These are phyloP conservation scores for Stegana nigrithorax DNA, from an alignment of 2,888 invertebrate genomes.

Conservation along the genomic window DNA sequence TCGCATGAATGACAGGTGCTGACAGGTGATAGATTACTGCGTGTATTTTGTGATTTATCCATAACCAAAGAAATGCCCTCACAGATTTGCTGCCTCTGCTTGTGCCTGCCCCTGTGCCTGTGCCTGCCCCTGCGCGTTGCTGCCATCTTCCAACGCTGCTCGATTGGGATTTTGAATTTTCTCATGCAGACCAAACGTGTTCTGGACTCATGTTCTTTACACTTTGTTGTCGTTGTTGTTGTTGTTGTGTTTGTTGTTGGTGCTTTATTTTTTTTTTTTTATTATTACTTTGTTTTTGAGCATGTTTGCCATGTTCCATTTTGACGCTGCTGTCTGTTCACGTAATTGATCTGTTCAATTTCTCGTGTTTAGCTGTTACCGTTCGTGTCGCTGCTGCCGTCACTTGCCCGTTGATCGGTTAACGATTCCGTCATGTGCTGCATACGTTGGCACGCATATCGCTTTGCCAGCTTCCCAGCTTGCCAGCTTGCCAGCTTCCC, in stretches of 20 bases:
- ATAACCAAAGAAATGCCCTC: slow-evolving; percentile 29
- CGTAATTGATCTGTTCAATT: slow-evolving; percentile 57
- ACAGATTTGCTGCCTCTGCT: slow-evolving; percentile 5
- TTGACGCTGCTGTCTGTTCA: too few species aligned
- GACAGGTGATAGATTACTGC: slow-evolving; percentile 68
- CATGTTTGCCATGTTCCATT: slow-evolving; percentile 20
- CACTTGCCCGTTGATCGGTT: slow-evolving; percentile 10
- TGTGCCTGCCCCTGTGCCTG: slow-evolving; percentile 38
- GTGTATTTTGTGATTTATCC: slow-evolving; percentile 57
- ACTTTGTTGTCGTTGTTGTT: too few species aligned
- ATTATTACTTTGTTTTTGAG: background rate
- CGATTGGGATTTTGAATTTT: background rate
- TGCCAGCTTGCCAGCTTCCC: slow-evolving; percentile 24
- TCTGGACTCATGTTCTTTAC: too few species aligned
- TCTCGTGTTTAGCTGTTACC: background rate
- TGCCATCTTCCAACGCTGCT: too few species aligned
- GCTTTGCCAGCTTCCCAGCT: too few species aligned
- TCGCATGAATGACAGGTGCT: slow-evolving; percentile 68
- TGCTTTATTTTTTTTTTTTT: background rate
- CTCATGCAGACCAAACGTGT: too few species aligned
- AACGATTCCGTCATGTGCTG: slow-evolving; percentile 3
- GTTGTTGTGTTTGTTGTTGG: background rate
- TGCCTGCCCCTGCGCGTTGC: slow-evolving; percentile 18
- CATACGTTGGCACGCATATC: background rate
- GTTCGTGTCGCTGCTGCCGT: background rate